These are phyloP conservation scores for Spatula versicolor DNA, from an alignment of 2,797 vertebrate species.

Conservation along the genomic window DNA sequence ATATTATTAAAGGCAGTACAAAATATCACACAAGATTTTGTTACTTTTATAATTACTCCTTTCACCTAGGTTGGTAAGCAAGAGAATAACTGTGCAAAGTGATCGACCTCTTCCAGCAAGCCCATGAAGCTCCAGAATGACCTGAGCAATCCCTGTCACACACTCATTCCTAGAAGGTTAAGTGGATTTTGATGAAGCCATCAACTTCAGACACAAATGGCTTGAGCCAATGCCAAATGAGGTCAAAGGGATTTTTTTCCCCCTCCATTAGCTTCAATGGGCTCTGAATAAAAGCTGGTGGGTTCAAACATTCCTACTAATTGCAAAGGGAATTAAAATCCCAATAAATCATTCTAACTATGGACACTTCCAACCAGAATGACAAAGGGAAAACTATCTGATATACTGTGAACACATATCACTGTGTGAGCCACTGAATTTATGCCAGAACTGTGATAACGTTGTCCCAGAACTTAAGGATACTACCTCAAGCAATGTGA, in stretches of 20 bases:
- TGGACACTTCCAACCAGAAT: slow-evolving; percentile 5
- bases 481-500: not conserved
- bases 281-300: slow-evolving; percentile 5
- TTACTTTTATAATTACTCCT: not conserved
- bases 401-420: not conserved
- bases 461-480: not conserved
- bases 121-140: not conserved
- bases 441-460: not conserved
- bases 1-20: not conserved
- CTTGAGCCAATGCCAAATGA: slow-evolving; percentile 55
- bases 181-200: slow-evolving; percentile 62
- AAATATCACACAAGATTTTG: not conserved
- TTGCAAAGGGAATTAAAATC: slow-evolving; percentile 25
- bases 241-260: slow-evolving; percentile 21
- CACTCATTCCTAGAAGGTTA: slow-evolving; percentile 39
- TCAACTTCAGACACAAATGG: slow-evolving; percentile 9
- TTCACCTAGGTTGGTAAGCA: not conserved
- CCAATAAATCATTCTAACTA: slow-evolving; percentile 15
- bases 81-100: not conserved
- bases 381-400: not conserved
- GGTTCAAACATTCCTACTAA: not conserved
- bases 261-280: slow-evolving; percentile 42
- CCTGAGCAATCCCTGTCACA: not conserved
- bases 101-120: not conserved
- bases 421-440: not conserved